phyloP scores from a whole-genome alignment of 1,140 invertebrate species.

The Telenomus remus region DNA sequence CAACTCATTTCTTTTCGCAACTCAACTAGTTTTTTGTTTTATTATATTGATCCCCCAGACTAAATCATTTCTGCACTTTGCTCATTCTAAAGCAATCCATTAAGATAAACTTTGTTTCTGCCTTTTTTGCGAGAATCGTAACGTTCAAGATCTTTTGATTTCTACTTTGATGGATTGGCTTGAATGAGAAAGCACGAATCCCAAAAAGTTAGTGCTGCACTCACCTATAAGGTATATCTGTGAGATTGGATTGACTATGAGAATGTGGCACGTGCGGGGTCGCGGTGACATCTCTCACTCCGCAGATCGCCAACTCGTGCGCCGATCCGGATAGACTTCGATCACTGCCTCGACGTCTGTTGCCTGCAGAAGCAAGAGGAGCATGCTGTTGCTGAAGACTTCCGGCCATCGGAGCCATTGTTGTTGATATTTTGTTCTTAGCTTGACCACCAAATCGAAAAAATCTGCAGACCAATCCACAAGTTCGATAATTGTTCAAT shows the following conservation, averaged over 20 bases:
- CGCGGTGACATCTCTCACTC: slow-evolving; percentile 76
- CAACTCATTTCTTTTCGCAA: neutral
- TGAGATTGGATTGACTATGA: slow-evolving; percentile 87
- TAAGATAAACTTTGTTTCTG: neutral
- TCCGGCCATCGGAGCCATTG: slow-evolving; percentile 75
- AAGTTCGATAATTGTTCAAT: neutral
- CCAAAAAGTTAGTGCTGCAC: slow-evolving; percentile 7
- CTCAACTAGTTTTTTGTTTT: neutral
- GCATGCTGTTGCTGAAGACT: slow-evolving; percentile 69
- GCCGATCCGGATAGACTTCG: slow-evolving; percentile 87
- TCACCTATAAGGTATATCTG: slow-evolving; percentile 86
- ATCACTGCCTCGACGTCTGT: slow-evolving; percentile 84
- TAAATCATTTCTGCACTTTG: neutral
- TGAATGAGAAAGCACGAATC: slow-evolving; percentile 3
- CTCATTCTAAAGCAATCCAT: neutral
- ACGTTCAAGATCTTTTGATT: neutral
- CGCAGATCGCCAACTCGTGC: slow-evolving; percentile 84
- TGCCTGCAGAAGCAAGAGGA: slow-evolving; percentile 52
- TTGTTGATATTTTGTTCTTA: slow-evolving; percentile 87
- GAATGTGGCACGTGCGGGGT: slow-evolving; percentile 81
- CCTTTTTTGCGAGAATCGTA: neutral
- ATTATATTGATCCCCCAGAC: neutral
- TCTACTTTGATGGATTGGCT: slow-evolving; percentile 13
- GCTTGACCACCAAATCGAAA: slow-evolving; percentile 90
- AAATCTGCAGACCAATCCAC: slow-evolving; percentile 79